phyloP scores from a whole-genome alignment of 2,113 vertebrate species.

The Lampris incognitus region DNA sequence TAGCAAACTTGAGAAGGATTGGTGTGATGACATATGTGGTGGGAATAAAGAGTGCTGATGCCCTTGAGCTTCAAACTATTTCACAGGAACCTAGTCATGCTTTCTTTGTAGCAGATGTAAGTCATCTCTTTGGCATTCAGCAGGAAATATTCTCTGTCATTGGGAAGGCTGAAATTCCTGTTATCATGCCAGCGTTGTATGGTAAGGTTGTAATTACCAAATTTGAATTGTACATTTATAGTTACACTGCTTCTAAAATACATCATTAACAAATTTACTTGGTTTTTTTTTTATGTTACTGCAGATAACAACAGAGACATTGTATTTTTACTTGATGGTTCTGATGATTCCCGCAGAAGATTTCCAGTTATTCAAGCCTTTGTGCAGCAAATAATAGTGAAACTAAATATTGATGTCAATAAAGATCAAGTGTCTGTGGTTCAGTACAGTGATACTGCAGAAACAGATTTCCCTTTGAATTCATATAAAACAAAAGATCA shows the following conservation, averaged over 20 bases:
- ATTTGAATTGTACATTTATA: constrained; percentile 13
- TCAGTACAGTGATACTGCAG: constrained; percentile 80
- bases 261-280: constrained; percentile 30
- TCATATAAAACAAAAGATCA: constrained; percentile 78
- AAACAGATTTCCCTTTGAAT: constrained; percentile 72
- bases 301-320: constrained; percentile 78
- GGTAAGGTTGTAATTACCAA: constrained; percentile 61
- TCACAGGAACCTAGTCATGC: constrained; percentile 82
- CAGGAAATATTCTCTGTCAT: constrained; percentile 63
- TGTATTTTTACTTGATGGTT: constrained; percentile 84
- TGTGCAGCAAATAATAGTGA: constrained; percentile 71
- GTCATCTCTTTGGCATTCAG: constrained; percentile 72
- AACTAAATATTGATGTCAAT: constrained; percentile 70
- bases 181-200: constrained; percentile 22
- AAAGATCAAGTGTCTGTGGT: constrained; percentile 78
- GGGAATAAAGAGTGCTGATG: constrained; percentile 84
- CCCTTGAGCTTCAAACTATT: constrained; percentile 83
- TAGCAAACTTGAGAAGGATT: constrained; percentile 75
- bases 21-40: constrained; percentile 85
- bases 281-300: constrained; percentile 56
- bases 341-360: constrained; percentile 73
- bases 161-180: constrained; percentile 22
- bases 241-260: background rate
- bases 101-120: constrained; percentile 79
- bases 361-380: constrained; percentile 78